Evolutionary conservation across 2,888 invertebrate genomes (phyloP).

Genomic region (Andricus curvator): DNA sequence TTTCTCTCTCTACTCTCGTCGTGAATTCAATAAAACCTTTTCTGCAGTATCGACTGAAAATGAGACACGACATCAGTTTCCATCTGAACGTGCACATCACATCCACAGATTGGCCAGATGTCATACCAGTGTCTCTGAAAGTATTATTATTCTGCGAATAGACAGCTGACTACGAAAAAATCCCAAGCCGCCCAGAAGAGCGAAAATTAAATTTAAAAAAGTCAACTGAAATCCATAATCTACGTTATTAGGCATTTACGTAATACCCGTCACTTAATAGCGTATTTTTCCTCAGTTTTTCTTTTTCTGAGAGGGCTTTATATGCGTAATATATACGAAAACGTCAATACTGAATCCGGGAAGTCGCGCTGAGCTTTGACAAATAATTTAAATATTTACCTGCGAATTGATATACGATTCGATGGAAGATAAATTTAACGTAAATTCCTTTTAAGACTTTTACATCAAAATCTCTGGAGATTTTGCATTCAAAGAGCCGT

Average conservation of each 20-base stretch:
- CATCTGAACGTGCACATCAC: constrained; percentile 21
- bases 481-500: too few relatives aligned
- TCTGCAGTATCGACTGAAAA: constrained; percentile 38
- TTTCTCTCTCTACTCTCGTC: constrained; percentile 27
- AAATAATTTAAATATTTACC: neutral
- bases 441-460: too few relatives aligned
- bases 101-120: constrained; percentile 23
- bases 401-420: neutral
- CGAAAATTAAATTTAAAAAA: neutral
- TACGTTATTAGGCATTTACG: neutral
- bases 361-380: too few relatives aligned
- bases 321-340: neutral
- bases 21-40: constrained; percentile 40
- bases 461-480: too few relatives aligned
- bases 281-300: neutral
- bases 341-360: neutral
- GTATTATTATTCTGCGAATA: constrained; percentile 13
- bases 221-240: neutral
- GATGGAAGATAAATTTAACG: too few relatives aligned
- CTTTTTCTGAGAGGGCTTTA: neutral
- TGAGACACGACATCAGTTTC: constrained; percentile 24
- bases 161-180: neutral
- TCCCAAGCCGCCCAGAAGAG: neutral
- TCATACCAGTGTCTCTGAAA: constrained; percentile 13
- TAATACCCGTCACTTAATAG: neutral